Percentiles rank a stretch among this genome's conserved stretches.
These are phyloP conservation scores for Neotragus moschatus DNA, from an alignment of 2,113 vertebrate genomes.

Conservation along the genomic window DNA sequence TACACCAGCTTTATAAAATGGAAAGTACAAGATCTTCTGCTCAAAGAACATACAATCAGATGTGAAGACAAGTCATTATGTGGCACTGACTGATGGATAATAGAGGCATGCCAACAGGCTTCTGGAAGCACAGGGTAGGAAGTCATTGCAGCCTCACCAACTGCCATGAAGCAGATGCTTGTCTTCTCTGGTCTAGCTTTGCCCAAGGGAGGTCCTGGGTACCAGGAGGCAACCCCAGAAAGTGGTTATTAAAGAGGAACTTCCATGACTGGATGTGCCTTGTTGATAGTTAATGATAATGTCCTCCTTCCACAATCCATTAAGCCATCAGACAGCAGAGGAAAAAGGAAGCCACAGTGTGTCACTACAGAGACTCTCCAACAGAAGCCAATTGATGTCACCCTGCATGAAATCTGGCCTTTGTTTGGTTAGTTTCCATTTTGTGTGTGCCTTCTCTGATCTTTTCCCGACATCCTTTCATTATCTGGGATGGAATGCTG, in stretches of 20 bases:
- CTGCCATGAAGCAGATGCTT: background rate
- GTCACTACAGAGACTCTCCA: background rate
- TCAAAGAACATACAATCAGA: background rate
- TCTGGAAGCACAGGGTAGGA: background rate
- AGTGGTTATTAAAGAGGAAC: background rate
- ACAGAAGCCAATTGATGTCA: background rate
- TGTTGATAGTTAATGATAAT: background rate
- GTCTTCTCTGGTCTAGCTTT: background rate
- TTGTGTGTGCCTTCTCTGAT: slow-evolving; percentile 22
- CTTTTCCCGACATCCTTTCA: slow-evolving; percentile 46
- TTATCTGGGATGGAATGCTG: slow-evolving; percentile 4
- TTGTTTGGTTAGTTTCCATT: slow-evolving; percentile 40
- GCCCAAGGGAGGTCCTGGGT: background rate
- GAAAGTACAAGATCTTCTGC: background rate
- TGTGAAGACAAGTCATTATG: background rate
- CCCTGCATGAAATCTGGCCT: slow-evolving; percentile 16
- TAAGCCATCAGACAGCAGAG: background rate
- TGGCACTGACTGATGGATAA: no score
- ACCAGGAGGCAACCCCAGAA: background rate
- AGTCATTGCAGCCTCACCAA: background rate
- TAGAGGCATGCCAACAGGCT: background rate
- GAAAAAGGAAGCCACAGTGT: background rate
- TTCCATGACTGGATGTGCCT: background rate
- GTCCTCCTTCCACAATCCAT: background rate
- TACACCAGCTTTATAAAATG: background rate